Conservation (phyloP, 2,888 invertebrate species). For the Sceliomorpha sp. region DNA sequence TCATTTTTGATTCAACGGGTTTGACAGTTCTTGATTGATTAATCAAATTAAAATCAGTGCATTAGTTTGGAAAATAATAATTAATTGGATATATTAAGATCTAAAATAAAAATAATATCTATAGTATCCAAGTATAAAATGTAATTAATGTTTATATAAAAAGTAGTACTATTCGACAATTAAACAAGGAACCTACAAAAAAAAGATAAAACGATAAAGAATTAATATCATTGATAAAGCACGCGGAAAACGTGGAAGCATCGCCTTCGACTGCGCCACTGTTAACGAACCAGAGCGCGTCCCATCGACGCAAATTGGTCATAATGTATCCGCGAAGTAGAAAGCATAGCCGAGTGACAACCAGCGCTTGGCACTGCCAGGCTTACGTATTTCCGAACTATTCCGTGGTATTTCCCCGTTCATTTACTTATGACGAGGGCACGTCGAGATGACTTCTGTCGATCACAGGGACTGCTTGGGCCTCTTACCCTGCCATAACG, state of each 20-base stretch:
- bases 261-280: conserved; percentile 31
- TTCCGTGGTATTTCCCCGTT: conserved; percentile 53
- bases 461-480: conserved; percentile 27
- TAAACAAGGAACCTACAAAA: too few species aligned
- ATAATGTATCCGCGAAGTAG: conserved; percentile 69
- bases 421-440: conserved; percentile 41
- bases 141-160: background rate
- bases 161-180: conserved; percentile 1
- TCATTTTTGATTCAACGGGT: too few species aligned
- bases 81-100: conserved; percentile 1
- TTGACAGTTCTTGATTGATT: too few species aligned
- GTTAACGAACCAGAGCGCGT: conserved; percentile 74
- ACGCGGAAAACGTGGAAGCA: conserved; percentile 39
- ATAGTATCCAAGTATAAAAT: conserved; percentile 1
- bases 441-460: conserved; percentile 25
- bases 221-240: too few species aligned
- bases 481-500: conserved; percentile 21
- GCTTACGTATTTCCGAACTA: conserved; percentile 58
- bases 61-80: too few species aligned
- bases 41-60: too few species aligned
- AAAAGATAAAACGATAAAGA: too few species aligned
- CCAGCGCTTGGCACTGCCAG: conserved; percentile 59
- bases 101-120: background rate
- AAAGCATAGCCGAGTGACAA: conserved; percentile 70
- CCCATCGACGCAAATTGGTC: conserved; percentile 72